Percentiles rank a stretch among this genome's conserved stretches.
Evolutionary conservation across 2,888 invertebrate genomes (phyloP).

Genomic region (Epinotia ramella): DNA sequence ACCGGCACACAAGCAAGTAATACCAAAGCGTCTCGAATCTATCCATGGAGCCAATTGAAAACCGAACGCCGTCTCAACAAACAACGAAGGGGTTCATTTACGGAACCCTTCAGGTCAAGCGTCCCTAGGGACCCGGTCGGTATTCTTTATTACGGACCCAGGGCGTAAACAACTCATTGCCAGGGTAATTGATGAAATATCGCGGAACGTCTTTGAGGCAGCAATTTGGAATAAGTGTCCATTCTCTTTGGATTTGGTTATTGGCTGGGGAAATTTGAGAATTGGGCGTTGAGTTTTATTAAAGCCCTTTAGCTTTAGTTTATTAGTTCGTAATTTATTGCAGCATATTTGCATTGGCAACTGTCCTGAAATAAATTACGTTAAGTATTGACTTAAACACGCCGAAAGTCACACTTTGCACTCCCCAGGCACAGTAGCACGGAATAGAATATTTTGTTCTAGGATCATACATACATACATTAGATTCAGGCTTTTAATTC

Average conservation of each 20-base stretch:
- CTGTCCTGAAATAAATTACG: too few relatives aligned
- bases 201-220: slow-evolving; percentile 52
- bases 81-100: slow-evolving; percentile 54
- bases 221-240: slow-evolving; percentile 33
- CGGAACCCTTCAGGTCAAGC: slow-evolving; percentile 72
- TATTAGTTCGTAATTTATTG: too few relatives aligned
- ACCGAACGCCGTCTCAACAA: slow-evolving; percentile 35
- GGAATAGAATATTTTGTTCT: too few relatives aligned
- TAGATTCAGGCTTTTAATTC: too few relatives aligned
- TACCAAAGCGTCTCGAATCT: neutral
- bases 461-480: too few relatives aligned
- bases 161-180: slow-evolving; percentile 66
- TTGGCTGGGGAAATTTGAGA: neutral
- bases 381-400: too few relatives aligned
- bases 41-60: slow-evolving; percentile 58
- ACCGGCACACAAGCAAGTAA: neutral
- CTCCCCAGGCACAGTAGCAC: too few relatives aligned
- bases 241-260: slow-evolving; percentile 17
- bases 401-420: too few relatives aligned
- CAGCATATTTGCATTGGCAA: too few relatives aligned
- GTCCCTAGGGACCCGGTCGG: slow-evolving; percentile 66
- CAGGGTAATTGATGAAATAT: slow-evolving; percentile 69
- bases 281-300: neutral
- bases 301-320: too few relatives aligned
- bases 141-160: slow-evolving; percentile 71